Conservation (phyloP, 92 coral and sea anemone species). For the Paramuricea clavata region DNA sequence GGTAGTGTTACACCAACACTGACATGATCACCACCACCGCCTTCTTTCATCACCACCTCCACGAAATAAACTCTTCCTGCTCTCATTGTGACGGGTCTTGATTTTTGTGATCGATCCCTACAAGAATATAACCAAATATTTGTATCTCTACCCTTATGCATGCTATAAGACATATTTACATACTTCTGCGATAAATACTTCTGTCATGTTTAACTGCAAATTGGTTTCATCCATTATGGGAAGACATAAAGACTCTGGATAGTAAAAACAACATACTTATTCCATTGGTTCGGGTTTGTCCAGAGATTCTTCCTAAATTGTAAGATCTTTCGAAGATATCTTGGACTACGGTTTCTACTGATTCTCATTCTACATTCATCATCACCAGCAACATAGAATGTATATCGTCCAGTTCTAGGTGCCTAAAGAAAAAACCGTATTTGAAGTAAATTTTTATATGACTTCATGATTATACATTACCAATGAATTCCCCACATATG, state of each 20-base stretch:
- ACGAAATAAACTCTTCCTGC: constrained; percentile 69
- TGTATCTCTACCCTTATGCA: background rate
- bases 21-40: constrained; percentile 65
- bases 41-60: constrained; percentile 79
- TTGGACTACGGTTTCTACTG: constrained; percentile 7
- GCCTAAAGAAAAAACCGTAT: background rate
- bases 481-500: too few species aligned
- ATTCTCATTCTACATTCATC: constrained; percentile 5
- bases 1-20: constrained; percentile 74
- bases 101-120: background rate
- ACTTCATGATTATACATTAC: too few species aligned
- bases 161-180: background rate
- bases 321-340: background rate
- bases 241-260: background rate
- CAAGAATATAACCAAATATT: background rate
- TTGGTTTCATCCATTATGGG: background rate
- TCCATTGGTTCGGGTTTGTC: background rate
- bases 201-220: too few species aligned
- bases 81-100: background rate
- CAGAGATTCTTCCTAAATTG: background rate
- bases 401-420: background rate
- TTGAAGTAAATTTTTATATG: too few species aligned
- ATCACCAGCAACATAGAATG: background rate
- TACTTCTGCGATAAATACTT: too few species aligned
- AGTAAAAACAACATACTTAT: background rate